phyloP scores from a whole-genome alignment of 2,888 invertebrate genomes.

The Oeneis ivallda region DNA sequence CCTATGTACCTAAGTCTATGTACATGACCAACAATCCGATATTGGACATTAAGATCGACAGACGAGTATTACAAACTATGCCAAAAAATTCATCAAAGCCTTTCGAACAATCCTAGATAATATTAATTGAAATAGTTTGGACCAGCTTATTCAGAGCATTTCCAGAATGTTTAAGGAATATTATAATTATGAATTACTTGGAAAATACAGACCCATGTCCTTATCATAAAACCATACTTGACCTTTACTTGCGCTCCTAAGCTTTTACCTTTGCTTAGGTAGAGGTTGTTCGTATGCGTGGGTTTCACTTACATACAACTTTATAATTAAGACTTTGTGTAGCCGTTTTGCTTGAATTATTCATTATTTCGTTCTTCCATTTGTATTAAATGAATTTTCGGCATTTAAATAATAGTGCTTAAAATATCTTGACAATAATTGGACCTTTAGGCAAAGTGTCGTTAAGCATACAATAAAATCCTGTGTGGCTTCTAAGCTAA shows the following conservation, averaged over 20 bases:
- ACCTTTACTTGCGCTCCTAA: slow-evolving; percentile 6
- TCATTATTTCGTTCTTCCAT: slow-evolving; percentile 2
- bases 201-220: slow-evolving; percentile 11
- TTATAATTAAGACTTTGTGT: slow-evolving; percentile 1
- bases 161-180: slow-evolving; percentile 7
- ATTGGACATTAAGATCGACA: background rate
- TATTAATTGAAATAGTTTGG: background rate
- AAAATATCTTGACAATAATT: background rate
- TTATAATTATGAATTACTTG: slow-evolving; percentile 1
- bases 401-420: background rate
- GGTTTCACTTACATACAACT: slow-evolving; percentile 2
- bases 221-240: slow-evolving; percentile 18
- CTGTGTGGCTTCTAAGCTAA: no score
- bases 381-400: background rate
- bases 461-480: no score
- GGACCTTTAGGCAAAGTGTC: background rate
- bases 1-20: no score
- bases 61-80: background rate
- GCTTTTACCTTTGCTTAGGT: slow-evolving; percentile 10
- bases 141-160: background rate
- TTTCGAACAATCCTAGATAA: background rate
- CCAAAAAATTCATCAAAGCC: background rate
- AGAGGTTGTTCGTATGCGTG: slow-evolving; percentile 8
- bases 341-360: slow-evolving; percentile 9
- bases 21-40: no score